Base-by-base conservation (phyloP, 53 echinoderm and acorn worm genomes). In the Crossaster papposus region DNA sequence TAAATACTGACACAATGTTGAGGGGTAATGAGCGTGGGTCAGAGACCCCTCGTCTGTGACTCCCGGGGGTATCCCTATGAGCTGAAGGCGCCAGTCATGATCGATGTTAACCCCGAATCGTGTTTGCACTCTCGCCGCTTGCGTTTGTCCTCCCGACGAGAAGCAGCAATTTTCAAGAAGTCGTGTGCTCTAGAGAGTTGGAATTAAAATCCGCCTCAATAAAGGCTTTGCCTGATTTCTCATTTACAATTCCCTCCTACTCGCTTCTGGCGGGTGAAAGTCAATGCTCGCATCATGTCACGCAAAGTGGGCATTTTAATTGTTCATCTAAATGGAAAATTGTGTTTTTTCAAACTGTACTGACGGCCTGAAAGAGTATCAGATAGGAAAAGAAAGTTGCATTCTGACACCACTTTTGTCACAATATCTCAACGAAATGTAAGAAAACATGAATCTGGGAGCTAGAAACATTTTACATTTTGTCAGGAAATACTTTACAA, bases 61-160 rank as follows among this genome's bases (percentile, higher is more conserved):
- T 83, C 65, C 65, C 35, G 50, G 44, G 70, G 70, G 30, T 36
- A 14, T 36, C 22, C 65, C 64, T 36, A 30, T 13, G 70, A 36
- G 83, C 68, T 30, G 36, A 0, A 26, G 83, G 83, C 70, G 83
- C 65, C 70, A 17, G 83, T 36, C 35, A 36, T 24, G 70, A 83
- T 83, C 83, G 83, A 65, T 83, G 83, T 65, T 83, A 65, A 83
- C 83, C 70, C 20, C 37, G 31, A 83, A 70, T 83, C 83, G 83
- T 83, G 83, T 83, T 83, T 83, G 83, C 83, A 83, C 70, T 70
- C 54, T 70, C 36, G 70, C 83, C 31, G 83, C 23, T 58, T 58
- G 58, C 9, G 26, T 62, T 32, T 81, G 34, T 68, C 37, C 83
- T 68, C 36, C 83, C 23, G 64, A 36, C 36, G 33, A 13, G 15